Evolutionary conservation across 2,888 invertebrate genomes (phyloP).

Genomic region (Melinaea marsaeus): DNA sequence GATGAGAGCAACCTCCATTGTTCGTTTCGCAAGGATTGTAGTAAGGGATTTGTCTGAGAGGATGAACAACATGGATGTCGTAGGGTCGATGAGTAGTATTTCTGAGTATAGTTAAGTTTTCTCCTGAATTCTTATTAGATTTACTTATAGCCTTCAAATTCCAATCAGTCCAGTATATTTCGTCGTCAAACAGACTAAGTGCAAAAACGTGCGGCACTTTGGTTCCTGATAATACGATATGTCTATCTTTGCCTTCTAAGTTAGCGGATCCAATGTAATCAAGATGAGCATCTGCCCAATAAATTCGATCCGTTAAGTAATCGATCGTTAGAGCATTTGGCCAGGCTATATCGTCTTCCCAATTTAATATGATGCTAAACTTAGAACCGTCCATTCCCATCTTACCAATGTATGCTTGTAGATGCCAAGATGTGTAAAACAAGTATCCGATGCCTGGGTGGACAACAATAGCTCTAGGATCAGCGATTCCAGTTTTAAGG

Average conservation of each 20-base stretch:
- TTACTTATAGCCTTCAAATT: conserved; percentile 94
- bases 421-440: conserved; percentile 97
- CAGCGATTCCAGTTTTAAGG: conserved; percentile 90
- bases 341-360: conserved; percentile 98
- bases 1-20: conserved; percentile 97
- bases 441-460: conserved; percentile 96
- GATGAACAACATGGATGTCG: conserved; percentile 95
- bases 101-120: conserved; percentile 83
- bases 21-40: conserved; percentile 93
- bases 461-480: conserved; percentile 95
- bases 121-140: conserved; percentile 94
- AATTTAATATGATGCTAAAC: conserved; percentile 90
- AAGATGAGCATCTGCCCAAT: conserved; percentile 98
- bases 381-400: conserved; percentile 98
- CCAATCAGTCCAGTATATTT: conserved; percentile 98
- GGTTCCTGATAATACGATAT: conserved; percentile 86
- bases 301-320: conserved; percentile 95
- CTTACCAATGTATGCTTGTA: conserved; percentile 97
- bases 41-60: conserved; percentile 89
- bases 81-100: conserved; percentile 97
- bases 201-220: conserved; percentile 98
- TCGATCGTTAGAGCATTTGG: conserved; percentile 98
- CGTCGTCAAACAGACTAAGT: conserved; percentile 94
- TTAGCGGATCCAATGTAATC: conserved; percentile 98
- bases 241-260: conserved; percentile 92